Evolutionary conservation across 2,113 vertebrate genomes (phyloP).

Genomic region (Pitta sordida): DNA sequence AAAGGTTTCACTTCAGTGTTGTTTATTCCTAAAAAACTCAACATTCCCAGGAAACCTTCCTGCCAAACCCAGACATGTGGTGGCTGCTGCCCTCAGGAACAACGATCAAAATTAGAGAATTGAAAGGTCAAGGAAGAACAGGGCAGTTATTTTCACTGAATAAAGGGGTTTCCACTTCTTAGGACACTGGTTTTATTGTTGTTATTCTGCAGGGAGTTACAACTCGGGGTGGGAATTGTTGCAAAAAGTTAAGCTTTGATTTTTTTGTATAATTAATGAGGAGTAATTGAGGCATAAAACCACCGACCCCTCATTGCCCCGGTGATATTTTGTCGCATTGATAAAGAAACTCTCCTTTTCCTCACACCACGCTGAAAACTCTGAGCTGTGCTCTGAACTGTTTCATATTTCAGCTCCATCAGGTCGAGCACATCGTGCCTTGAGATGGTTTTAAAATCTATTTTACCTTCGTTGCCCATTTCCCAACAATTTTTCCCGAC

Average conservation of each 20-base stretch:
- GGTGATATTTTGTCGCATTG: conserved; percentile 33
- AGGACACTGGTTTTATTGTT: neutral
- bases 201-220: neutral
- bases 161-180: neutral
- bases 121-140: conserved; percentile 36
- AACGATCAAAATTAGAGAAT: neutral
- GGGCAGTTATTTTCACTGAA: conserved; percentile 12
- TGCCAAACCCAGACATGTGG: neutral
- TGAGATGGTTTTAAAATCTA: neutral
- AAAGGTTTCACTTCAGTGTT: neutral
- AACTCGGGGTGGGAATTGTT: neutral
- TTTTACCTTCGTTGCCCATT: neutral
- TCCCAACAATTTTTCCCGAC: neutral
- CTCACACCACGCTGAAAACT: neutral
- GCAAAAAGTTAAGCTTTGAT: neutral
- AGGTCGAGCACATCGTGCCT: neutral
- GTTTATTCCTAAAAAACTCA: neutral
- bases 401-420: neutral
- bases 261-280: neutral
- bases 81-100: neutral
- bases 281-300: conserved; percentile 27
- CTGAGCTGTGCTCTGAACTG: neutral
- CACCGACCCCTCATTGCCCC: conserved; percentile 47
- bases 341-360: neutral
- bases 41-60: neutral